Percentiles rank a stretch among this genome's conserved stretches.
Conservation (phyloP, 2,888 invertebrate species). For the Osmoderma eremita region DNA sequence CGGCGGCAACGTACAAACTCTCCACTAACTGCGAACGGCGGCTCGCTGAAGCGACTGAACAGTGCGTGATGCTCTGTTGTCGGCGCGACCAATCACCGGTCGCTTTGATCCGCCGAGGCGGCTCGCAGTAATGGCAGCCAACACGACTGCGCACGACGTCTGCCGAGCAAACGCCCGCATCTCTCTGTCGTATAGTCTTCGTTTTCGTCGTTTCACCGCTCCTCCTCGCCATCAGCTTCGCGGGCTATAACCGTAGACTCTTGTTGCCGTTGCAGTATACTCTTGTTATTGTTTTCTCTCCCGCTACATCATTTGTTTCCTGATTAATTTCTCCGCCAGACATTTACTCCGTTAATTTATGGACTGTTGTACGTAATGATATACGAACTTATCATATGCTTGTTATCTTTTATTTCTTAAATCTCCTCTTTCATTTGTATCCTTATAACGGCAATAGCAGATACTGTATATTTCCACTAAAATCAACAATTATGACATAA, state of each 20-base stretch:
- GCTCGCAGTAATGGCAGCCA: constrained; percentile 68
- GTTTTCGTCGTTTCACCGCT: constrained; percentile 30
- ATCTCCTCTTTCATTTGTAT: constrained; percentile 1
- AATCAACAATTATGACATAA: too few relatives aligned
- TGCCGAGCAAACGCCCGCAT: constrained; percentile 53
- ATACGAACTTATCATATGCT: constrained; percentile 31
- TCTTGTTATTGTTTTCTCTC: constrained; percentile 41
- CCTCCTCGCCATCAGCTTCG: constrained; percentile 24
- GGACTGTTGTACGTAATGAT: constrained; percentile 57
- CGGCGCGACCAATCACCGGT: constrained; percentile 63
- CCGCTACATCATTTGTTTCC: constrained; percentile 57
- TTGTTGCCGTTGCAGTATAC: constrained; percentile 38
- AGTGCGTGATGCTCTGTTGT: constrained; percentile 58
- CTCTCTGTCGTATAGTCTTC: constrained; percentile 40
- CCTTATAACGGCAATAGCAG: too few relatives aligned
- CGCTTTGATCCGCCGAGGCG: constrained; percentile 63
- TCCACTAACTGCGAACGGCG: constrained; percentile 49
- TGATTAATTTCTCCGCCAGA: constrained; percentile 62
- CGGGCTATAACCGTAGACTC: constrained; percentile 44
- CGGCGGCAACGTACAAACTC: constrained; percentile 47
- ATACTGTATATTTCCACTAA: too few relatives aligned
- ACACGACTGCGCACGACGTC: constrained; percentile 72
- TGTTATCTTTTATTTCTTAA: constrained; percentile 16
- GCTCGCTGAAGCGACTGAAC: constrained; percentile 49
- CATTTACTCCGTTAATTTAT: constrained; percentile 62